Base-by-base conservation (phyloP, 2,888 invertebrate genomes). In the Diarsia dahlii region DNA sequence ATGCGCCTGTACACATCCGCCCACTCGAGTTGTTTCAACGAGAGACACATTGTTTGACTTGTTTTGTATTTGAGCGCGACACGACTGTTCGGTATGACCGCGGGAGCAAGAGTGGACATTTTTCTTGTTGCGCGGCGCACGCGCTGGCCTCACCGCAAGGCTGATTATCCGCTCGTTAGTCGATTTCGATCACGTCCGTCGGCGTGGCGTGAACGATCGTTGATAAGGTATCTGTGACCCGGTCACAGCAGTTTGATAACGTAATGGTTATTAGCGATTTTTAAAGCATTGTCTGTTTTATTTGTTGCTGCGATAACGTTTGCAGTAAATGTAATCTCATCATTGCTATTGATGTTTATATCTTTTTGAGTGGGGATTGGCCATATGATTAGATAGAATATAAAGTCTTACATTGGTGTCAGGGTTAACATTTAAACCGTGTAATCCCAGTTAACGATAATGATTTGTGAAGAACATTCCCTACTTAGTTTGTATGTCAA, bases 21-120 rank as follows among this genome's bases (percentile, higher is more conserved):
- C 93, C 95, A 94, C 89, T 96, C 96, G 80, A 95, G 89, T 90
- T 94, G 94, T 87, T 96, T 96, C 78, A 96, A 90, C 65, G 95
- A 94, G 78, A 96, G 89, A 89, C 96, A 96, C 96, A 96, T 96
- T 88, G 85, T 86, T 71, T 78, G 67, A 62, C n/a, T 82, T 78
- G 62, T 78, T 86, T 68, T 50, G 28, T 72, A 72, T 71, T 39
- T 56, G 66, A 64, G 56, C 66, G 84, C 71, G 80, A 80, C 71
- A 76, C 88, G 85, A 78, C 82, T 58, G 81, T 71, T 68, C 73
- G 23, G 34, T 58, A 45, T 72, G 78, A 67, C 76, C 56, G 82
- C 81, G 71, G 79, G 74, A 71, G 78, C 79, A 74, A 76, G 76
- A 88, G 84, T 88, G 88, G 79, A 81, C 80, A 76, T 48, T 82